phyloP scores from a whole-genome alignment of 2,797 vertebrate species.

The Micropoecilia bifurca region DNA sequence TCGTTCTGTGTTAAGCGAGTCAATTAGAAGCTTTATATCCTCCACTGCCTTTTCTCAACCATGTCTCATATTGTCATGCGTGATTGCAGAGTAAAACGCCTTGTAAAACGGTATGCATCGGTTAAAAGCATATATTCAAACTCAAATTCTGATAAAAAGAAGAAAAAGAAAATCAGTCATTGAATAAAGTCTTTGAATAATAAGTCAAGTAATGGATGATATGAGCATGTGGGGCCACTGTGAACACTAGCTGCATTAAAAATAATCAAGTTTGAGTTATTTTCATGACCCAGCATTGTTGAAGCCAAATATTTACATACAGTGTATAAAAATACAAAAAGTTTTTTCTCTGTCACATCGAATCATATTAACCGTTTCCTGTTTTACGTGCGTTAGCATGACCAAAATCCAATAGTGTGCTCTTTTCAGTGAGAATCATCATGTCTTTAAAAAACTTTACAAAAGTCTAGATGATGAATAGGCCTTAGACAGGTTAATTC shows the following conservation, averaged over 20 bases:
- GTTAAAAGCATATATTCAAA: constrained; percentile 29
- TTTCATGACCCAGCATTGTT: not conserved
- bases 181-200: constrained; percentile 33
- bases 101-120: constrained; percentile 38
- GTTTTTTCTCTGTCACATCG: not conserved
- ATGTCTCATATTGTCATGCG: constrained; percentile 35
- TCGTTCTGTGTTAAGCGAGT: constrained; percentile 30
- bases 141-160: constrained; percentile 13
- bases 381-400: constrained; percentile 1
- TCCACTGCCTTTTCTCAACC: constrained; percentile 44
- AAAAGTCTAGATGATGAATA: not conserved
- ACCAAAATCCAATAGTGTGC: not conserved
- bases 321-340: not conserved
- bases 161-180: constrained; percentile 1
- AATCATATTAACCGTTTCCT: not conserved
- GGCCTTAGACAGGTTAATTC: not conserved
- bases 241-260: not conserved
- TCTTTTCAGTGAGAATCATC: not conserved
- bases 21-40: constrained; percentile 56
- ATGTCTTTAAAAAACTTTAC: not conserved
- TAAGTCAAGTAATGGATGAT: constrained; percentile 34
- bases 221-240: not conserved
- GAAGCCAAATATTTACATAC: not conserved
- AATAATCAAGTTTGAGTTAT: not conserved
- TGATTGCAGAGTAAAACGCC: constrained; percentile 44